phyloP scores from a whole-genome alignment of 2,888 invertebrate genomes.

The Onchidella celtica region DNA sequence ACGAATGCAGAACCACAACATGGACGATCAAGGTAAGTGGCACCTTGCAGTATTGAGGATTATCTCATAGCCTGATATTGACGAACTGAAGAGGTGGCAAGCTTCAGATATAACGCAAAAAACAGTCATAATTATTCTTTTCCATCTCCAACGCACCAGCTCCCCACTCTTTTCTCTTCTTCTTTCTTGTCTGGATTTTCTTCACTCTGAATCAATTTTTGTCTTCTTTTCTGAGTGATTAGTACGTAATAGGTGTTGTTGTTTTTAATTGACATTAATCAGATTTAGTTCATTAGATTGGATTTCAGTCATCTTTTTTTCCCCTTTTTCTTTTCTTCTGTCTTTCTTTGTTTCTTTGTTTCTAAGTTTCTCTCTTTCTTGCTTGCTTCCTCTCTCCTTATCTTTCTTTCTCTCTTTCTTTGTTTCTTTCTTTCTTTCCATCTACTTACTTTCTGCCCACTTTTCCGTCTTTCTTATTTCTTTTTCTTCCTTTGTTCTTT shows the following conservation, averaged over 20 bases:
- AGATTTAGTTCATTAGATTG: no score
- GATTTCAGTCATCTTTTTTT: background rate
- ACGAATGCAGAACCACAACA: conserved; percentile 61
- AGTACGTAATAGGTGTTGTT: no score
- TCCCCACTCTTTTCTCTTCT: background rate
- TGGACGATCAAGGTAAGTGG: conserved; percentile 58
- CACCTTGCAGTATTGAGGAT: no score
- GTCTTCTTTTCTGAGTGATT: no score
- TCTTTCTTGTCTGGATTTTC: background rate
- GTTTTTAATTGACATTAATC: no score
- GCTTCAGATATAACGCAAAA: no score
- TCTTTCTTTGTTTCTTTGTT: background rate
- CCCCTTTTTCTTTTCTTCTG: background rate
- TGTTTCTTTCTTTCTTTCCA: background rate
- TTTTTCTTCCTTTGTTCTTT: conserved; percentile 71
- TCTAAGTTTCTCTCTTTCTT: background rate
- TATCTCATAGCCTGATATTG: no score
- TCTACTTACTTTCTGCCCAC: background rate
- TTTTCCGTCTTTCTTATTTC: background rate
- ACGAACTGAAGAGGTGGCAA: conserved; percentile 61
- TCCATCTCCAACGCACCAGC: background rate
- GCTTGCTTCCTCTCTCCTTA: background rate
- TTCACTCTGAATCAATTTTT: background rate
- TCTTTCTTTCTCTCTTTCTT: background rate
- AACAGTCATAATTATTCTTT: conserved; percentile 39